These are phyloP conservation scores for Gouania willdenowi DNA, from an alignment of 2,797 vertebrate species.

Conservation along the genomic window DNA sequence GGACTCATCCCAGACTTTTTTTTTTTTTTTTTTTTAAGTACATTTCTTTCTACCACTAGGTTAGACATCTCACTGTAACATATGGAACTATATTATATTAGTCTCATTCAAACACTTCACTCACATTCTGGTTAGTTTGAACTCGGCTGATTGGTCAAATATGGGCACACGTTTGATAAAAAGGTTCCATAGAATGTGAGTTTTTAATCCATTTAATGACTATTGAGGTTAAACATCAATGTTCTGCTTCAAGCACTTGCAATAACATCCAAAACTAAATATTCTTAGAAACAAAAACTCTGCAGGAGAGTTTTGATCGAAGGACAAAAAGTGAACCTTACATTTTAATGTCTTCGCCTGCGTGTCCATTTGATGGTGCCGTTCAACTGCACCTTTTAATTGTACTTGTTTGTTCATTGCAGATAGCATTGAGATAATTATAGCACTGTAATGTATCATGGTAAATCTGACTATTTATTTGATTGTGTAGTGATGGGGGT, in stretches of 20 bases:
- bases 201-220: background rate
- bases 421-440: constrained; percentile 65
- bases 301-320: too few species aligned
- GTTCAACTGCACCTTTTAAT: constrained; percentile 50
- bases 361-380: constrained; percentile 35
- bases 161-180: constrained; percentile 23
- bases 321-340: constrained; percentile 17
- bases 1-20: background rate
- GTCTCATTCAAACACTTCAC: constrained; percentile 16
- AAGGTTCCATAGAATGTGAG: too few species aligned
- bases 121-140: constrained; percentile 30
- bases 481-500: constrained; percentile 73
- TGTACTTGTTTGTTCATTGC: constrained; percentile 60
- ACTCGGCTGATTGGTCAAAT: constrained; percentile 28
- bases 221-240: too few species aligned
- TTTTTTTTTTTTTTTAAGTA: too few species aligned
- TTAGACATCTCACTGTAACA: constrained; percentile 21
- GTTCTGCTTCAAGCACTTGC: too few species aligned
- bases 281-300: too few species aligned
- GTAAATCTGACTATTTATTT: constrained; percentile 78
- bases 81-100: background rate
- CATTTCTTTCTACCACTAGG: constrained; percentile 3
- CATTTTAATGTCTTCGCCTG: constrained; percentile 17
- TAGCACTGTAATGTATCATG: constrained; percentile 68
- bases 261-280: too few species aligned